Percentiles rank a stretch among this genome's conserved stretches.
These are phyloP conservation scores for Plodia interpunctella DNA, from an alignment of 1,140 invertebrate species.

Conservation along the genomic window DNA sequence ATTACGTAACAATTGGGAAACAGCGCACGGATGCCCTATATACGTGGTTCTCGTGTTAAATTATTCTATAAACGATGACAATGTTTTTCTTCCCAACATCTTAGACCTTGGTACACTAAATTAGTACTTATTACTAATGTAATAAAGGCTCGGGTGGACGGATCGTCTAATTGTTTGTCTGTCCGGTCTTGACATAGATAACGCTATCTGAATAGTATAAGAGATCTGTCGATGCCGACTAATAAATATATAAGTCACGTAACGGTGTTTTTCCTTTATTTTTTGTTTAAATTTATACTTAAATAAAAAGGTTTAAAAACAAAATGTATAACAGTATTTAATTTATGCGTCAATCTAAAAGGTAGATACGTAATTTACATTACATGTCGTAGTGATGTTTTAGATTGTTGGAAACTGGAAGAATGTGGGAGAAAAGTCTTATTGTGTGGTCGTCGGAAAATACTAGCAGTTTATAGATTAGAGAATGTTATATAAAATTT, in stretches of 20 bases:
- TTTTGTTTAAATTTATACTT: neutral
- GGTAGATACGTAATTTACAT: no score
- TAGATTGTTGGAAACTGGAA: no score
- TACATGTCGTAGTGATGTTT: no score
- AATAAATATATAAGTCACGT: neutral
- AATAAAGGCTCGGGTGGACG: conserved; percentile 7
- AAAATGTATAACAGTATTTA: no score
- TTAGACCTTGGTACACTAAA: neutral
- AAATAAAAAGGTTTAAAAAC: no score
- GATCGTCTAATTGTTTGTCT: conserved; percentile 7
- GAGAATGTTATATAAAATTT: no score
- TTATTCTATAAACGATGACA: conserved; percentile 7
- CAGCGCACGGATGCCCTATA: conserved; percentile 41
- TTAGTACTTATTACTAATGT: neutral
- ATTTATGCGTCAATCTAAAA: no score
- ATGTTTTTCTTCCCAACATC: conserved; percentile 17
- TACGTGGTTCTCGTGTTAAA: conserved; percentile 40
- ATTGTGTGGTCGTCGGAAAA: no score
- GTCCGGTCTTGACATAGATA: conserved; percentile 52
- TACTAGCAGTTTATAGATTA: no score
- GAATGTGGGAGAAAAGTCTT: no score
- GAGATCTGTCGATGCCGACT: conserved; percentile 31
- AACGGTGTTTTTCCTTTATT: neutral
- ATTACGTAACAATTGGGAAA: conserved; percentile 5
- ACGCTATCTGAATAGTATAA: conserved; percentile 25